A percentile compares a stretch with the other conserved stretches of the same genome.
phyloP scores from a whole-genome alignment of 2,797 vertebrate species.

The Trematomus bernacchii region DNA sequence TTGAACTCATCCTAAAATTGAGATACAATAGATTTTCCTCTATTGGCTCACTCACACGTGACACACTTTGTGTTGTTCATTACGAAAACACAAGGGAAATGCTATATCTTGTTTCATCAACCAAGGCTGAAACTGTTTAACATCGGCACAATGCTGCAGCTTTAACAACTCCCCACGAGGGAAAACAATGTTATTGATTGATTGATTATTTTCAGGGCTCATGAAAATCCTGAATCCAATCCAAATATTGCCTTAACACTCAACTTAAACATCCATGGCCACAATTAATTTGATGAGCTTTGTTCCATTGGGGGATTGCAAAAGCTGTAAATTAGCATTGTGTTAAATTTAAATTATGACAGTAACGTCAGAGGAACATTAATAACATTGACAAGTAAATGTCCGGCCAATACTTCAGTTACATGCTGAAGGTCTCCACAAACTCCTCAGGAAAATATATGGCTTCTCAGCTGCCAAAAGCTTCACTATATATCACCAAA shows the following conservation, averaged over 20 bases:
- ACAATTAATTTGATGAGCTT: too few relatives aligned
- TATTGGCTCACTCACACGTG: too few relatives aligned
- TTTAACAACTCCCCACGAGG: not conserved
- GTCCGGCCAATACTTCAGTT: not conserved
- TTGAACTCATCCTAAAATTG: too few relatives aligned
- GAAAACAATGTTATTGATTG: too few relatives aligned
- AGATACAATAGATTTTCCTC: too few relatives aligned
- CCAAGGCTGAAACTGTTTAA: not conserved
- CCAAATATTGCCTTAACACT: too few relatives aligned
- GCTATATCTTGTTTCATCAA: not conserved
- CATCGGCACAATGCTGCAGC: not conserved
- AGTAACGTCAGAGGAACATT: too few relatives aligned
- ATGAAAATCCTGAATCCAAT: too few relatives aligned
- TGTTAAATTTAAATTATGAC: too few relatives aligned
- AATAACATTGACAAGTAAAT: too few relatives aligned
- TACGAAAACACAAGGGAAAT: not conserved
- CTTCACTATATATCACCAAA: slow-evolving; percentile 1
- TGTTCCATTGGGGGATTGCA: not conserved
- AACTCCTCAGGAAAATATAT: not conserved
- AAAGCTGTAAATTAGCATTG: not conserved
- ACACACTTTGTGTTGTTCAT: not conserved
- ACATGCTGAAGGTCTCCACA: not conserved
- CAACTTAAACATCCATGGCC: too few relatives aligned
- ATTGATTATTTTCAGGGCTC: too few relatives aligned
- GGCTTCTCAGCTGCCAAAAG: not conserved